Percentiles rank a stretch among this genome's conserved stretches.
Evolutionary conservation across 1,140 invertebrate genomes (phyloP).

Genomic region (Ips nitidus): DNA sequence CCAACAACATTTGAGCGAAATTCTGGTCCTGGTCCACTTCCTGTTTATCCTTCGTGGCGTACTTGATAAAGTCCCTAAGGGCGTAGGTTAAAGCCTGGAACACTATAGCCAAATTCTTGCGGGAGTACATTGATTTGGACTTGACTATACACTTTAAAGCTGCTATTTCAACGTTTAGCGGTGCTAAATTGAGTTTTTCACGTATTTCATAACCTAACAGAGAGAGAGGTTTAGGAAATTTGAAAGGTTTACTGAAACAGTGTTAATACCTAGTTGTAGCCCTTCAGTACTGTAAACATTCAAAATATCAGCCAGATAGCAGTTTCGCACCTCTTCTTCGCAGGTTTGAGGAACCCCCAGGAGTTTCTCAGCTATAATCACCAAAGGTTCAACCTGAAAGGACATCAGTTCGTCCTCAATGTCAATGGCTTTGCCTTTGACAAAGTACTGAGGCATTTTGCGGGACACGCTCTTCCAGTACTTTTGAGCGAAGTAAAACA

Average conservation of each 20-base stretch:
- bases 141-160: slow-evolving; percentile 26
- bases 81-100: slow-evolving; percentile 25
- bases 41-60: slow-evolving; percentile 5
- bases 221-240: neutral
- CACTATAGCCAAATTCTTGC: slow-evolving; percentile 27
- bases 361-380: slow-evolving; percentile 28
- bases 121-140: slow-evolving; percentile 24
- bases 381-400: slow-evolving; percentile 28
- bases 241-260: neutral
- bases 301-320: slow-evolving; percentile 24
- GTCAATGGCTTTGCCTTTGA: slow-evolving; percentile 27
- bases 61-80: slow-evolving; percentile 25
- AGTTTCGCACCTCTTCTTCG: slow-evolving; percentile 28
- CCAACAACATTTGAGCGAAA: slow-evolving; percentile 20
- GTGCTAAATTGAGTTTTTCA: slow-evolving; percentile 5
- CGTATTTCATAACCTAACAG: slow-evolving; percentile 31
- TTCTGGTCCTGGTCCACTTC: slow-evolving; percentile 12
- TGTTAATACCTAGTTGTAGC: slow-evolving; percentile 14
- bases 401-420: slow-evolving; percentile 34
- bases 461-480: slow-evolving; percentile 33
- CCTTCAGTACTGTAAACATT: slow-evolving; percentile 15
- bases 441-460: slow-evolving; percentile 31
- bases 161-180: slow-evolving; percentile 22
- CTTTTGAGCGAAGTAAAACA: slow-evolving; percentile 29
- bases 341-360: slow-evolving; percentile 14